Evolutionary conservation across 2,797 vertebrate genomes (phyloP).

Genomic region (Falco novaeseelandiae): DNA sequence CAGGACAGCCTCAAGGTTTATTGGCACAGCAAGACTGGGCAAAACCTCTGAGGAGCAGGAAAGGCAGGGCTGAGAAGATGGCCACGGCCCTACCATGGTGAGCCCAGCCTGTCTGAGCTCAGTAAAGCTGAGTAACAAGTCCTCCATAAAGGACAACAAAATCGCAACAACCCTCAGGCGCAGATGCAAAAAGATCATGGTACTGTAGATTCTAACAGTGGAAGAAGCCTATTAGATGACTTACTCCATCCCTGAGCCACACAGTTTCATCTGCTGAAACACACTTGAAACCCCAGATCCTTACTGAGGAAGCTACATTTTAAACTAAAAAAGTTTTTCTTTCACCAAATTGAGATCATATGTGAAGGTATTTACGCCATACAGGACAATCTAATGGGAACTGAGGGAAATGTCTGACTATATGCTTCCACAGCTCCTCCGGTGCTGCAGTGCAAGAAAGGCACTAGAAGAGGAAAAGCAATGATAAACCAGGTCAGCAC

Average conservation of each 20-base stretch:
- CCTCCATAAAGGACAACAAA: not conserved
- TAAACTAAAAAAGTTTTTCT: not conserved
- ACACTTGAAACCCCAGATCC: not conserved
- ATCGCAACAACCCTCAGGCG: not conserved
- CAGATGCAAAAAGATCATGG: not conserved
- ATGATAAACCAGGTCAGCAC: not conserved
- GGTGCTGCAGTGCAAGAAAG: not conserved
- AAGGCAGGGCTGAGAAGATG: not conserved
- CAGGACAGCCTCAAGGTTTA: not conserved
- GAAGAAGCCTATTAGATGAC: not conserved
- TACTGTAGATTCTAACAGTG: not conserved
- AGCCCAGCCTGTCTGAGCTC: not conserved
- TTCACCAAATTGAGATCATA: not conserved
- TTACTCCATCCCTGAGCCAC: not conserved
- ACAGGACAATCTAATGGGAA: not conserved
- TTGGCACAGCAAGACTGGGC: not conserved
- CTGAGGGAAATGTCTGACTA: not conserved
- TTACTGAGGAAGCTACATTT: not conserved
- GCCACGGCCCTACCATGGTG: accelerated
- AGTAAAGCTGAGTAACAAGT: not conserved
- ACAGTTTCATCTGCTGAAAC: not conserved
- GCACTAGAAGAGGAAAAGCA: not conserved
- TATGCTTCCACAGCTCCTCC: not conserved
- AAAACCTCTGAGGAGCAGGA: not conserved
- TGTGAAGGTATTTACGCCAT: not conserved